Percentiles rank a stretch among this genome's conserved stretches.
Evolutionary conservation across 1,140 invertebrate species (phyloP).

Genomic region (Drosophila carrolli): DNA sequence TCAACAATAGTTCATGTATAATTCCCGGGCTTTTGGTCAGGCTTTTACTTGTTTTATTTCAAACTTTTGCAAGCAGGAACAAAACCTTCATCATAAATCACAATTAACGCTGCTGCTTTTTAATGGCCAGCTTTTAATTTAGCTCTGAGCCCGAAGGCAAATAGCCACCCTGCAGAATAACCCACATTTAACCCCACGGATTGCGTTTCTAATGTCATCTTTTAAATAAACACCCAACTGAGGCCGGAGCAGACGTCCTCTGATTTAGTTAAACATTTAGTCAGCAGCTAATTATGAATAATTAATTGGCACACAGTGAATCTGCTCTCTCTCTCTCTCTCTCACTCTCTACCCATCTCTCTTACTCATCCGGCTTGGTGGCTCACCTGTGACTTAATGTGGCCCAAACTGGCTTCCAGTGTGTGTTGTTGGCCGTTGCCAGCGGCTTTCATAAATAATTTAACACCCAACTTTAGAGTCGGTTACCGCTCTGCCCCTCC

Average conservation of each 20-base stretch:
- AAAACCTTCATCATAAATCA: conserved; percentile 53
- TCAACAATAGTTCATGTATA: neutral
- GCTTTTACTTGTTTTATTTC: conserved; percentile 14
- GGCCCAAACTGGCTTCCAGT: conserved; percentile 39
- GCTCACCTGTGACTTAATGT: conserved; percentile 40
- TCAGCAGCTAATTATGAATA: conserved; percentile 73
- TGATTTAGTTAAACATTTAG: conserved; percentile 75
- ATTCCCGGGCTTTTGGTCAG: neutral
- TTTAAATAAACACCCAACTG: conserved; percentile 46
- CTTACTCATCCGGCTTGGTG: neutral
- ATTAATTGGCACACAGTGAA: conserved; percentile 59
- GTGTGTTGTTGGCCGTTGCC: conserved; percentile 39
- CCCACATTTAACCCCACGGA: conserved; percentile 25
- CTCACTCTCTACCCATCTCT: neutral
- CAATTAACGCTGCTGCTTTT: conserved; percentile 51
- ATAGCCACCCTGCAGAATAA: conserved; percentile 9
- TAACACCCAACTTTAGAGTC: conserved; percentile 53
- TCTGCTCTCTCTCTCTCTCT: neutral
- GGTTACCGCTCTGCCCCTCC: neutral
- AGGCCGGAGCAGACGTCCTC: conserved; percentile 30
- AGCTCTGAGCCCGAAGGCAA: conserved; percentile 38
- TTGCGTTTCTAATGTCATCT: conserved; percentile 38
- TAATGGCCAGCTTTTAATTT: conserved; percentile 60
- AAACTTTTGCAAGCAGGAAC: conserved; percentile 7
- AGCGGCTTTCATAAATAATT: conserved; percentile 61